Evolutionary conservation across 2,797 vertebrate species (phyloP), one percentile per base, ranked within the genome.

Genomic region (Phataginus tetradactyla): DNA sequence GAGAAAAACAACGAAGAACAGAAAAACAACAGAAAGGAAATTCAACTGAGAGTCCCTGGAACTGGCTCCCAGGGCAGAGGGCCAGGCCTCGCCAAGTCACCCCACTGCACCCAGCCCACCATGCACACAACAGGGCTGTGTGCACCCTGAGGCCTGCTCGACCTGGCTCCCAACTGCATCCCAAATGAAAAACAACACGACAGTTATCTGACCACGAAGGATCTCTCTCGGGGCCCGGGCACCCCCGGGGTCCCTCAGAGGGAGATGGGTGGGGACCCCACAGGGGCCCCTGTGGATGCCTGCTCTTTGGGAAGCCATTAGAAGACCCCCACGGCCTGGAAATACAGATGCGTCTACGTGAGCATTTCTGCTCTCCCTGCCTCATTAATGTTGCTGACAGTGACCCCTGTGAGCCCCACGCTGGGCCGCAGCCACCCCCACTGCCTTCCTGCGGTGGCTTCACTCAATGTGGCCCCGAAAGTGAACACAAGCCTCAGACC

Each of bases 31-130:
- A 71, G 85, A 96, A 96, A 97, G 95, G 97, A 97, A 95, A 95
- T 94, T 93, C 1, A 94, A 96, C 97, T 93, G 95, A 88, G 86
- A 89, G 96, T 93, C 92, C 89, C 92, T 83, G 88, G 81, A 96
- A 95, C 94, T 42, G 63, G 20, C 57, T 57, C 45, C 57, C 68
- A 69, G 86, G 80, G 74, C 75, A 45, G 75, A 90, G 59, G 55
- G 34, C 42, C 15, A 34, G 42, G 96, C 90, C 88, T 74, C 64
- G 64, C 84, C 6, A 21, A 64, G 21, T 6, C n/a, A 78, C 10
- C 39, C 75, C 3, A 1, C 21, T 32, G 37, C 69, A 57, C 20
- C 37, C 2, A 10, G 61, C n/a, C 42, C 79, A 96, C 86, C 12
- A 57, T 3, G 3, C 7, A 34, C 23, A 23, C 7, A 15, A 78